Evolutionary conservation across 2,888 invertebrate genomes (phyloP).

Genomic region (Ptychoptera contaminata): DNA sequence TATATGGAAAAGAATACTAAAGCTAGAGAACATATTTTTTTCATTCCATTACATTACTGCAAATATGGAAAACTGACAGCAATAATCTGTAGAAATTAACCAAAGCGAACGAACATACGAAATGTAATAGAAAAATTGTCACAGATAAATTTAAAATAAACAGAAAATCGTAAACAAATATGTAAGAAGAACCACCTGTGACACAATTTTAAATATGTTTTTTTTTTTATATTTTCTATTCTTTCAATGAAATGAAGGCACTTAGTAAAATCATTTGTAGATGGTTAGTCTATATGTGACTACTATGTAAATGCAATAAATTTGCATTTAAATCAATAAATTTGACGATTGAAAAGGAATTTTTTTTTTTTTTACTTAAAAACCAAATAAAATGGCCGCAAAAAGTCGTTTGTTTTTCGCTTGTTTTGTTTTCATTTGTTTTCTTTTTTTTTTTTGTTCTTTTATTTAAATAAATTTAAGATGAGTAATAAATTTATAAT

Average conservation of each 20-base stretch:
- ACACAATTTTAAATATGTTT: slow-evolving; percentile 5
- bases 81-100: no score
- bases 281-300: no score
- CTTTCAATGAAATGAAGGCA: neutral
- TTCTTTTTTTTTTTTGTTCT: slow-evolving; percentile 1
- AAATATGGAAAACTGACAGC: no score
- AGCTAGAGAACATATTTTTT: no score
- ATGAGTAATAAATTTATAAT: neutral
- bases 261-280: no score
- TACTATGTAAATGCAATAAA: no score
- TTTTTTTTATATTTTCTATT: neutral
- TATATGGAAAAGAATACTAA: no score
- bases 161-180: neutral
- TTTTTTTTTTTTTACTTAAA: neutral
- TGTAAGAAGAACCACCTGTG: slow-evolving; percentile 13
- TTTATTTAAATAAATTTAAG: neutral
- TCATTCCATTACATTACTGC: no score
- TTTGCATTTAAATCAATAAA: neutral
- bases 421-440: neutral
- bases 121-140: no score
- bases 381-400: neutral
- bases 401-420: slow-evolving; percentile 1
- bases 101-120: no score
- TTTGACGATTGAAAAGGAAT: neutral
- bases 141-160: neutral